Conservation (phyloP, 2,888 invertebrate genomes). For the Danaus chrysippus region DNA sequence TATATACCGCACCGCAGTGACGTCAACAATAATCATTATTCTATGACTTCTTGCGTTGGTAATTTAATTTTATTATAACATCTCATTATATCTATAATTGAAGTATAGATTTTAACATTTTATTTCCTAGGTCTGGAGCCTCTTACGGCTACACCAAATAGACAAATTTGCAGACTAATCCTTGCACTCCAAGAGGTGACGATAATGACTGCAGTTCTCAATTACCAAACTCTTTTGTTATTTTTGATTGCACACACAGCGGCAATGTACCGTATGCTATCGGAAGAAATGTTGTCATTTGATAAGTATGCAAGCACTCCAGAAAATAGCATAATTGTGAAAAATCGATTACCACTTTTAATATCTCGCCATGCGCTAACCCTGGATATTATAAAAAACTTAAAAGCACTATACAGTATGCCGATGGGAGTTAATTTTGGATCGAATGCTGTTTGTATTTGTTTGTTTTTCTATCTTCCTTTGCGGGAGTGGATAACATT, state of each 20-base stretch:
- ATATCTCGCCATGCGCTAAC: conserved; percentile 48
- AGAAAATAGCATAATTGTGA: conserved; percentile 38
- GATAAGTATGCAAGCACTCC: conserved; percentile 35
- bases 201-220: conserved; percentile 47
- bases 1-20: conserved; percentile 52
- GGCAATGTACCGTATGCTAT: conserved; percentile 52
- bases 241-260: conserved; percentile 60
- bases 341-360: conserved; percentile 42
- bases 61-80: conserved; percentile 32
- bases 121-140: conserved; percentile 51
- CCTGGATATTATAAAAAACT: conserved; percentile 44
- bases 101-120: background rate
- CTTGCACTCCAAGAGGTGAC: conserved; percentile 45
- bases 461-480: conserved; percentile 55
- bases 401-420: conserved; percentile 54
- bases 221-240: conserved; percentile 56
- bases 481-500: conserved; percentile 52
- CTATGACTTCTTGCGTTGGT: conserved; percentile 62
- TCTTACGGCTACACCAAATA: conserved; percentile 46
- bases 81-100: conserved; percentile 8
- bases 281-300: conserved; percentile 50
- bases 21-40: conserved; percentile 43
- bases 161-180: conserved; percentile 49
- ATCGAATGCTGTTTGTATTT: conserved; percentile 55
- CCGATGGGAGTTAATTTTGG: conserved; percentile 63